phyloP scores from a whole-genome alignment of 2,888 invertebrate species.

The Thera obeliscata region DNA sequence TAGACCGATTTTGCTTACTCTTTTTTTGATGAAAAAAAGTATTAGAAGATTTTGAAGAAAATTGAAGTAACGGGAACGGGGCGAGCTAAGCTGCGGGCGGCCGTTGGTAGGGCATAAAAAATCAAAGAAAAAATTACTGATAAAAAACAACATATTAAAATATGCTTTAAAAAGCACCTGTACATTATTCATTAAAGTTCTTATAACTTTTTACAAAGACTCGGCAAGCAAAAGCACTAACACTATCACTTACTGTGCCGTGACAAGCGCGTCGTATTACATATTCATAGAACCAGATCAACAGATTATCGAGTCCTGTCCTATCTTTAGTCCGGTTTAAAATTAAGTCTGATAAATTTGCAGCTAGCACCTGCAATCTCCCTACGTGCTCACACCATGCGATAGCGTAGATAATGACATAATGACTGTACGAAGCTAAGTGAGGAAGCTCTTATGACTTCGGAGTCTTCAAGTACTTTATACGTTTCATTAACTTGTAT shows the following conservation, averaged over 20 bases:
- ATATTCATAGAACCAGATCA: constrained; percentile 30
- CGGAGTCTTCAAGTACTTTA: not conserved
- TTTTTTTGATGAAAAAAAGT: no score
- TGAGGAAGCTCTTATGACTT: constrained; percentile 15
- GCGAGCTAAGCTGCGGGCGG: no score
- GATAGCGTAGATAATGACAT: constrained; percentile 21
- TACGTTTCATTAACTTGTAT: not conserved
- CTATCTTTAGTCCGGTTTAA: constrained; percentile 24
- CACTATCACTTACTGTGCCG: constrained; percentile 15
- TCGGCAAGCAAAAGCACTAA: not conserved
- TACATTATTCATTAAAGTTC: no score
- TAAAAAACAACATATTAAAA: no score
- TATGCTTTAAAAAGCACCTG: no score
- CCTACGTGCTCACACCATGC: constrained; percentile 16
- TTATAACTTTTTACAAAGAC: not conserved
- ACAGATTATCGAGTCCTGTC: constrained; percentile 30
- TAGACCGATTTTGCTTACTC: no score
- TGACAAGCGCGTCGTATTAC: constrained; percentile 17
- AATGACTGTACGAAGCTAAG: constrained; percentile 12
- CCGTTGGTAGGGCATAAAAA: no score
- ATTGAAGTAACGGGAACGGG: no score
- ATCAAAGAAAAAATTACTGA: no score
- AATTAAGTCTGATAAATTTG: constrained; percentile 15
- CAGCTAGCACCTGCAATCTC: constrained; percentile 14
- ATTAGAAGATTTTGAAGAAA: no score